phyloP scores from a whole-genome alignment of 2,113 vertebrate species.

The Melanostigma gelatinosum region DNA sequence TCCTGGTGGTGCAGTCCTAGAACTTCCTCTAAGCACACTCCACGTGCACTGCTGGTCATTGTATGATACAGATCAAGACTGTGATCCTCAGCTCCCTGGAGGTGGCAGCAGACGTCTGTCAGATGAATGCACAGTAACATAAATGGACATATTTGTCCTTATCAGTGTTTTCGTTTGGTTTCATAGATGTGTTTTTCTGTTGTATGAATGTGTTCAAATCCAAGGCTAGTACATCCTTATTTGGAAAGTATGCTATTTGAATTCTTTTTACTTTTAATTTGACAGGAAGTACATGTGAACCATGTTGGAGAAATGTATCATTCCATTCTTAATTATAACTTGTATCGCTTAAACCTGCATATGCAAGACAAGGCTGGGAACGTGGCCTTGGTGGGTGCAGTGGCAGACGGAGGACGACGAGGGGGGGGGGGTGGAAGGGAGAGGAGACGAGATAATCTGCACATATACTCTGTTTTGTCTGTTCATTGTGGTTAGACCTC shows the following conservation, averaged over 20 bases:
- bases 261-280: background rate
- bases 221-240: background rate
- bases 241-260: background rate
- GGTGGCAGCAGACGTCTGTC: conserved; percentile 43
- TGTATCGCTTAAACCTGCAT: too few relatives aligned
- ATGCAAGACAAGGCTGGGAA: too few relatives aligned
- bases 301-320: background rate
- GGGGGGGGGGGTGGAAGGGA: too few relatives aligned
- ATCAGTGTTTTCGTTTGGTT: background rate
- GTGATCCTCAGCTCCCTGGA: conserved; percentile 24
- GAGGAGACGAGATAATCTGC: too few relatives aligned
- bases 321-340: too few relatives aligned
- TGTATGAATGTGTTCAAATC: background rate
- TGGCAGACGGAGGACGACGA: too few relatives aligned
- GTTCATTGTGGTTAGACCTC: too few relatives aligned
- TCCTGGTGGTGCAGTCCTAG: background rate
- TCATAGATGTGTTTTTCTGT: background rate
- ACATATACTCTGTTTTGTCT: too few relatives aligned
- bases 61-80: background rate
- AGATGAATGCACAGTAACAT: background rate
- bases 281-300: background rate
- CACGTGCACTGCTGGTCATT: background rate
- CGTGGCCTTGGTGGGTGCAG: too few relatives aligned
- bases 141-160: background rate
- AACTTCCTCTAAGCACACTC: background rate